Evolutionary conservation across 2,797 vertebrate genomes (phyloP).

Genomic region (Sebastolobus alascanus): DNA sequence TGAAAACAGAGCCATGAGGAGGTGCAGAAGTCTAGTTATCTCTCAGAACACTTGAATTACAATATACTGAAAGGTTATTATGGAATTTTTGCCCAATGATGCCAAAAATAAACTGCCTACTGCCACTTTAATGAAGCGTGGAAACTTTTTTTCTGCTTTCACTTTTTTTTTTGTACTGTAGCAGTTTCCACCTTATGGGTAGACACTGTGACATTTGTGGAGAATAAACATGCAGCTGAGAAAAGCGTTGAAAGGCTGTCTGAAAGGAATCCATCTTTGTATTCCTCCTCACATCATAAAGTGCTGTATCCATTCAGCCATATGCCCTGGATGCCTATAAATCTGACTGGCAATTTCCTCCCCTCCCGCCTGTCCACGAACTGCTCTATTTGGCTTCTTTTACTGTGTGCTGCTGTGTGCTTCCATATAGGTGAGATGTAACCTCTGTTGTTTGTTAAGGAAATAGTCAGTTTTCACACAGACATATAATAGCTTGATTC

Average conservation of each 20-base stretch:
- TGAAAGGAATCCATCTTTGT: slow-evolving; percentile 37
- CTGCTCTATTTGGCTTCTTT: slow-evolving; percentile 12
- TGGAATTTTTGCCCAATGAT: no score
- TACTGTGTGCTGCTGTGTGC: slow-evolving; percentile 1
- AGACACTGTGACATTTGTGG: background rate
- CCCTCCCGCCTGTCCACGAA: background rate
- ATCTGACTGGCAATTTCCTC: slow-evolving; percentile 41
- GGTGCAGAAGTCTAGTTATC: no score
- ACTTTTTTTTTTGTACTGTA: background rate
- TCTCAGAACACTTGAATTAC: no score
- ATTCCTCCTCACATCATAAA: slow-evolving; percentile 49
- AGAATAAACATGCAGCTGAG: slow-evolving; percentile 16
- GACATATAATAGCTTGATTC: background rate
- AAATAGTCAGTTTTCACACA: background rate
- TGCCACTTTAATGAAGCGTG: background rate
- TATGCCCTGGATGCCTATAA: slow-evolving; percentile 33
- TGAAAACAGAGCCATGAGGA: no score
- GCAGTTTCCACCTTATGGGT: background rate
- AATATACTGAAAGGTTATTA: no score
- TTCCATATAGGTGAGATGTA: background rate
- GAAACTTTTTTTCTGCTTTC: background rate
- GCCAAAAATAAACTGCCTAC: no score
- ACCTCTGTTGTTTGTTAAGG: background rate
- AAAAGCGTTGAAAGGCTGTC: slow-evolving; percentile 9
- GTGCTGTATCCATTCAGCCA: slow-evolving; percentile 36